Percentiles rank a stretch among this genome's conserved stretches.
Conservation (phyloP, 2,113 vertebrate species). For the Pithys albifrons region DNA sequence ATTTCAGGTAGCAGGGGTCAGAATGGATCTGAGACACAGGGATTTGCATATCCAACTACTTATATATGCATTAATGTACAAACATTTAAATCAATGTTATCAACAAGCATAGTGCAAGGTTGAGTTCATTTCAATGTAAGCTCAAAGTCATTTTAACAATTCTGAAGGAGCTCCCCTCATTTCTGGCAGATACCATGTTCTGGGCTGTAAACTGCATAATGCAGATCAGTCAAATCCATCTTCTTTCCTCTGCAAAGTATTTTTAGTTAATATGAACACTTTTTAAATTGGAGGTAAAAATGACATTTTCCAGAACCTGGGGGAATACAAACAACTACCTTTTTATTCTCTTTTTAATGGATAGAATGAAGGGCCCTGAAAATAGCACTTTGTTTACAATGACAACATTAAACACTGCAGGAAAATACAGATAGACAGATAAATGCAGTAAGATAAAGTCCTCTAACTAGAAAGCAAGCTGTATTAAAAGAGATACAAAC, state of each 20-base stretch:
- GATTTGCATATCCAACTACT: not conserved
- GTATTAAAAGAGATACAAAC: not conserved
- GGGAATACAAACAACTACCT: not conserved
- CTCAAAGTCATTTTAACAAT: not conserved
- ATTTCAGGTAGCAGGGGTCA: not conserved
- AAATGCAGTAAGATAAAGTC: not conserved
- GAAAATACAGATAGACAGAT: not conserved
- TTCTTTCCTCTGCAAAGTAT: not conserved
- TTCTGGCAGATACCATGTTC: not conserved
- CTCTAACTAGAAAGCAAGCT: not conserved
- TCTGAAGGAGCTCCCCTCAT: not conserved
- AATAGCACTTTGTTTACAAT: not conserved
- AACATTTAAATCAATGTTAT: not conserved
- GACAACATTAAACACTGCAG: not conserved
- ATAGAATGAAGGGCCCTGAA: not conserved
- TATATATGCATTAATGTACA: not conserved
- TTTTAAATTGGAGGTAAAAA: not conserved
- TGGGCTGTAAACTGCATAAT: not conserved
- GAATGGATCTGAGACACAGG: not conserved
- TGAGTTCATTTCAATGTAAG: not conserved
- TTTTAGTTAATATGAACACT: not conserved
- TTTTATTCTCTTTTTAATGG: not conserved
- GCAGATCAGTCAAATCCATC: not conserved
- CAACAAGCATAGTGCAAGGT: not conserved
- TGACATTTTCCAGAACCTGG: not conserved